Evolutionary conservation across 2,797 vertebrate species (phyloP).

Genomic region (Simalia tracyae): DNA sequence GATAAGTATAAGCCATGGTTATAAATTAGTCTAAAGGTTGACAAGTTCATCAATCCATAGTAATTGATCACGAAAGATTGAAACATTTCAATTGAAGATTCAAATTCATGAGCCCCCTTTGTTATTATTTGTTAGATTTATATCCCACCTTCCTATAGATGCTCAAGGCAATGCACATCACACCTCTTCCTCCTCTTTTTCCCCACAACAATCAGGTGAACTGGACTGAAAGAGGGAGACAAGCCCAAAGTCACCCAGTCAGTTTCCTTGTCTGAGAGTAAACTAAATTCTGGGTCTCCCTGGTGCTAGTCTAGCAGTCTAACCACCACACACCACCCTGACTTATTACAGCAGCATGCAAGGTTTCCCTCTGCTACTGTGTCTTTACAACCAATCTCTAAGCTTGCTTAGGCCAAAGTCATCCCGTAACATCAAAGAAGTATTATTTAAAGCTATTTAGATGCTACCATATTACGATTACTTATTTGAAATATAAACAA

Average conservation of each 20-base stretch:
- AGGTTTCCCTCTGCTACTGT: neutral
- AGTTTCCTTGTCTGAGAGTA: neutral
- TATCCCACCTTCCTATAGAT: neutral
- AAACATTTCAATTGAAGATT: neutral
- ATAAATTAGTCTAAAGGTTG: neutral
- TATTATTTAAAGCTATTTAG: neutral
- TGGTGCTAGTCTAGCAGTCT: neutral
- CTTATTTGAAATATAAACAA: neutral
- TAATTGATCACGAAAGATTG: neutral
- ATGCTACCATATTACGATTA: neutral
- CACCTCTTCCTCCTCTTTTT: neutral
- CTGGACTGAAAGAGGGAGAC: neutral
- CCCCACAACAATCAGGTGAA: neutral
- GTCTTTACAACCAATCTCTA: neutral
- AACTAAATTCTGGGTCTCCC: neutral
- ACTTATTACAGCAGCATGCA: neutral
- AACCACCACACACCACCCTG: neutral
- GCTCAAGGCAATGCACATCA: neutral
- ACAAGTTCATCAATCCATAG: neutral
- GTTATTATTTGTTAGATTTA: neutral
- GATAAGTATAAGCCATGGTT: neutral
- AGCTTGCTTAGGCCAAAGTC: neutral
- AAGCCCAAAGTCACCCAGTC: neutral
- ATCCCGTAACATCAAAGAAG: neutral
- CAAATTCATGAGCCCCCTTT: neutral